These are phyloP conservation scores for Megaceryle alcyon DNA, from an alignment of 2,797 vertebrate species.

Conservation along the genomic window DNA sequence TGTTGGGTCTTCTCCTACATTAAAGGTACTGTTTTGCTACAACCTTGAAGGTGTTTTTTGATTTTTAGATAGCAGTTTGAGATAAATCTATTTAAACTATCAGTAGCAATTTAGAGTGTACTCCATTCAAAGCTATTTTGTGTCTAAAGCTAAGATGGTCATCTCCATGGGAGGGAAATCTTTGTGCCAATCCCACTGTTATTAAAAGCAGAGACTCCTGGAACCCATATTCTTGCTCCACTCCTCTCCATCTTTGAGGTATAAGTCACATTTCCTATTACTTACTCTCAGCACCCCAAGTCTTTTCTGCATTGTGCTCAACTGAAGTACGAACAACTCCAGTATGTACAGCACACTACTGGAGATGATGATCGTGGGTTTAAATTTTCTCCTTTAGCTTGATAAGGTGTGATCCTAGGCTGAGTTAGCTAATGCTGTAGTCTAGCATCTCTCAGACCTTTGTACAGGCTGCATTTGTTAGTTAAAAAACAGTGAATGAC, in stretches of 20 bases:
- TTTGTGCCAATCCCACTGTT: background rate
- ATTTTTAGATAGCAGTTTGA: background rate
- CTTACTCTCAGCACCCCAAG: background rate
- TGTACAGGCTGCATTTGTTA: background rate
- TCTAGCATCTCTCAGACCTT: background rate
- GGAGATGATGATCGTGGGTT: background rate
- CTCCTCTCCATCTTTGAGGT: background rate
- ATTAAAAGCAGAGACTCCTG: background rate
- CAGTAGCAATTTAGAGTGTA: background rate
- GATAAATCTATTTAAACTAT: background rate
- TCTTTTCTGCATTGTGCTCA: background rate
- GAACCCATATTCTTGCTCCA: background rate
- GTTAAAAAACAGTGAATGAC: background rate
- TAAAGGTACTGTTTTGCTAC: slow-evolving; percentile 85
- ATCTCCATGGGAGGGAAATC: background rate
- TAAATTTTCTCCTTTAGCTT: background rate
- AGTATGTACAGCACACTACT: background rate
- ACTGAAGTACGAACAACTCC: background rate
- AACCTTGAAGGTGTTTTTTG: background rate
- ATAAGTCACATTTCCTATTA: background rate
- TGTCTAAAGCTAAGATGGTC: background rate
- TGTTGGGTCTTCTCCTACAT: slow-evolving; percentile 95
- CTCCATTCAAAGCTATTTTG: background rate
- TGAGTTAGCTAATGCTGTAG: background rate
- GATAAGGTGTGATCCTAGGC: background rate